These are phyloP conservation scores for Antitype chi DNA, from an alignment of 2,888 invertebrate species.

Conservation along the genomic window DNA sequence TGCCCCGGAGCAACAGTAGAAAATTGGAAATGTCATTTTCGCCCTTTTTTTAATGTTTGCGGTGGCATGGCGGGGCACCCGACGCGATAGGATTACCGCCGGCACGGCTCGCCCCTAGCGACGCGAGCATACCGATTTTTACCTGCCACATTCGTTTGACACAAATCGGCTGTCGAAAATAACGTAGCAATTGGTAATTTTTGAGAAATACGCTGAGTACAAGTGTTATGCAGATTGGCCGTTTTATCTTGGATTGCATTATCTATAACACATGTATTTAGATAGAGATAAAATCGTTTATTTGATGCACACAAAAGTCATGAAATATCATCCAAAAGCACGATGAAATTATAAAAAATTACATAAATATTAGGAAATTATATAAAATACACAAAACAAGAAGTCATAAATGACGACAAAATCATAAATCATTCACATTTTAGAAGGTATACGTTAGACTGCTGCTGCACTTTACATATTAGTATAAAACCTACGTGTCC, in stretches of 20 bases:
- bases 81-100: slow-evolving; percentile 84
- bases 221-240: slow-evolving; percentile 32
- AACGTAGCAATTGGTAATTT: slow-evolving; percentile 81
- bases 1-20: slow-evolving; percentile 89
- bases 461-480: no score
- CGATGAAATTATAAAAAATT: no score
- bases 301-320: no score
- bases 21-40: slow-evolving; percentile 92
- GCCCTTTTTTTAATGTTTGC: slow-evolving; percentile 90
- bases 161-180: slow-evolving; percentile 82
- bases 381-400: no score
- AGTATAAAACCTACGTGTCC: no score
- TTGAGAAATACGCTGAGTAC: slow-evolving; percentile 67
- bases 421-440: no score
- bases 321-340: no score
- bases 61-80: slow-evolving; percentile 78
- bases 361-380: no score
- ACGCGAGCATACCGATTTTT: slow-evolving; percentile 74
- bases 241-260: slow-evolving; percentile 18
- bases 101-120: slow-evolving; percentile 76
- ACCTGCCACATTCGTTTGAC: slow-evolving; percentile 82
- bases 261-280: background rate
- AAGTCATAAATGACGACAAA: no score
- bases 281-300: no score
- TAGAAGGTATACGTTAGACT: no score